Percentiles rank a stretch among this genome's conserved stretches.
Conservation (phyloP, 2,888 invertebrate species). For the Habroteleia sp. region DNA sequence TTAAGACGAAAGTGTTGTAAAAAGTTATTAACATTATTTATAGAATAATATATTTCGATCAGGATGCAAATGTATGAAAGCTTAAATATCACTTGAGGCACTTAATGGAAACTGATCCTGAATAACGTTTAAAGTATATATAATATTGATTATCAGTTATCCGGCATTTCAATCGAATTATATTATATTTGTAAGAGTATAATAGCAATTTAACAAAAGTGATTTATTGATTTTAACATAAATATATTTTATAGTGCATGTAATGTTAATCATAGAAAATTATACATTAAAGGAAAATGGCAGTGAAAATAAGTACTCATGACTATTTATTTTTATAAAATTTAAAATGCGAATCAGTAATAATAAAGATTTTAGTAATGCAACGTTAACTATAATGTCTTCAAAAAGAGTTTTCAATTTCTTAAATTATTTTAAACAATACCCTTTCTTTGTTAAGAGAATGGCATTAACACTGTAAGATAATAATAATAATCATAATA, state of each 20-base stretch:
- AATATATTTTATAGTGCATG: too few species aligned
- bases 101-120: conserved; percentile 26
- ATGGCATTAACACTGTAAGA: neutral
- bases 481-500: conserved; percentile 11
- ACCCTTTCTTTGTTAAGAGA: too few species aligned
- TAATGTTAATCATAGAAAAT: too few species aligned
- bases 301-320: too few species aligned
- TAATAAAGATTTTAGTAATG: too few species aligned
- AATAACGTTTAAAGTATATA: conserved; percentile 13
- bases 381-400: too few species aligned
- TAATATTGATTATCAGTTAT: conserved; percentile 26
- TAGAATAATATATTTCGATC: conserved; percentile 20
- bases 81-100: conserved; percentile 27
- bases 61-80: conserved; percentile 13
- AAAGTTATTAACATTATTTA: conserved; percentile 31
- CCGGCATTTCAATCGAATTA: conserved; percentile 18
- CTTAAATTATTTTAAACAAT: conserved; percentile 2
- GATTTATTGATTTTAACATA: conserved; percentile 11
- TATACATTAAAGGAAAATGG: too few species aligned
- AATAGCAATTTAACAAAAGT: conserved; percentile 18
- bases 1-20: conserved; percentile 8
- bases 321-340: too few species aligned
- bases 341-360: too few species aligned
- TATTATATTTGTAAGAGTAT: conserved; percentile 29
- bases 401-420: neutral